Evolutionary conservation across 2,113 vertebrate species (phyloP), one percentile per base, ranked within the genome.

Genomic region (Talpa occidentalis): DNA sequence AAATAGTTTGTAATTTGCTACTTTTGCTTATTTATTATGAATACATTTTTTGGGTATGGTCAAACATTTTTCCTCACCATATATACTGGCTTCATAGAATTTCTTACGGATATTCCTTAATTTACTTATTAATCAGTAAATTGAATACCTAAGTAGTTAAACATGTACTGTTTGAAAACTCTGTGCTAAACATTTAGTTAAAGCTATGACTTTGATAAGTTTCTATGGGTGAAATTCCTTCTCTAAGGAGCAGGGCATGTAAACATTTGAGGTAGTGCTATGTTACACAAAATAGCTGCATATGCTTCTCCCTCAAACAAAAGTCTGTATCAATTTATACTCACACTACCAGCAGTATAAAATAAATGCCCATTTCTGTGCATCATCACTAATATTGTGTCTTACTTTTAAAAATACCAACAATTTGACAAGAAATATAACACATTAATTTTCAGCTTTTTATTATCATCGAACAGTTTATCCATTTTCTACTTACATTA

Each of bases 401-500:
- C 47, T 44, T 72, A 60, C 40, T 52, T 84, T 90, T 54, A 72
- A 92, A 94, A 90, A 94, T 49, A 83, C 40, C 86, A 44, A 40
- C 40, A 66, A 32, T 93, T 73, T 66, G 54, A 96, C 10, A 74
- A 49, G n/a, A 89, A 70, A 86, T 70, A 62, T 24, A 89, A 70
- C 59, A 96, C 44, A 91, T 90, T 85, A 77, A 89, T 84, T 54
- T 89, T 64, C 21, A 94, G 54, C 28, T 94, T 93, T 80, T 91
- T 66, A 30, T 93, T 94, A 70, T 15, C 44, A 81, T 3, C 91
- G 60, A 94, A 91, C 35, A 79, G 79, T 91, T 92, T 73, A 70
- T 24, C 8, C 62, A 94, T 95, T 95, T 97, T 94, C 66, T 94
- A 78, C 62, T 90, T 94, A 86, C 62, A 94, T 93, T 93, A 95